These are phyloP conservation scores for Rhopalosiphum nymphaeae DNA, from an alignment of 2,888 invertebrate species.

Conservation along the genomic window DNA sequence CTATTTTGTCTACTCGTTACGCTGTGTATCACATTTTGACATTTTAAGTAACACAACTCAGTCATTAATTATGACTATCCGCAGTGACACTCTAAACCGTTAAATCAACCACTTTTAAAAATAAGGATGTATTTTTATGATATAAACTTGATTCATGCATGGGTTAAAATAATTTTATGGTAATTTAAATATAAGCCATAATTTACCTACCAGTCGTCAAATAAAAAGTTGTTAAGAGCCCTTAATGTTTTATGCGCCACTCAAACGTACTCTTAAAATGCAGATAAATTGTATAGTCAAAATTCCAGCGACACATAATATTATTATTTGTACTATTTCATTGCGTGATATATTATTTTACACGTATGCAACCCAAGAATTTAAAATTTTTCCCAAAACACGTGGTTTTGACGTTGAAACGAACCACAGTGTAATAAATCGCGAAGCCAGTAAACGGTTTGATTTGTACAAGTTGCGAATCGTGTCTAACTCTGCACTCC, in stretches of 20 bases:
- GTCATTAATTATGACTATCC: not conserved
- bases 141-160: not conserved
- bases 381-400: not conserved
- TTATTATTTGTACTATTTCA: not conserved
- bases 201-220: conserved; percentile 2
- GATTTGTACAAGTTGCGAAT: not conserved
- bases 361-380: not conserved
- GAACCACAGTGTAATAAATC: not conserved
- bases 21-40: not conserved
- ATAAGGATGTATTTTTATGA: not conserved
- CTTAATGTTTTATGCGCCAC: conserved; percentile 11
- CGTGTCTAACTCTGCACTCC: not conserved
- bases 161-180: not conserved
- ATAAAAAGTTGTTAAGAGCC: conserved; percentile 17
- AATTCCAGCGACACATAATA: not conserved
- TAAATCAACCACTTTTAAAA: not conserved
- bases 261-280: not conserved
- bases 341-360: not conserved
- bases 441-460: conserved; percentile 3
- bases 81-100: not conserved
- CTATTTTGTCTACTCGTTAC: not conserved
- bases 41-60: not conserved
- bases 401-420: conserved; percentile 19
- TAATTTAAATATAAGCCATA: conserved; percentile 6
- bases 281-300: not conserved